Evolutionary conservation across 1,140 invertebrate species (phyloP).

Genomic region (Heliconius nattereri): DNA sequence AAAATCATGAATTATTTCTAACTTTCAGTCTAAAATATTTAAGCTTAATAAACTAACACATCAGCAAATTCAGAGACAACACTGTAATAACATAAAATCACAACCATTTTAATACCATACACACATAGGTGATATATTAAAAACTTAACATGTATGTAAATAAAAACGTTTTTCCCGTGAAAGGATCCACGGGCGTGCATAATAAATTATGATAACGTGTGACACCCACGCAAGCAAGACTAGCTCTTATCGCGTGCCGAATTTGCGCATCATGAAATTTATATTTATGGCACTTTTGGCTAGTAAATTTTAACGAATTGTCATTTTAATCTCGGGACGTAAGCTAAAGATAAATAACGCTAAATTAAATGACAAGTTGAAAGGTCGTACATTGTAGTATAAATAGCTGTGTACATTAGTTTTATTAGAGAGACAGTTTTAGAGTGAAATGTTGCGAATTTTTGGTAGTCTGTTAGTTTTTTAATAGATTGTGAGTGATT

Average conservation of each 20-base stretch:
- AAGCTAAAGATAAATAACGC: slow-evolving; percentile 45
- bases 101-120: neutral
- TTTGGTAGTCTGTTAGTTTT: neutral
- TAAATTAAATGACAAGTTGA: slow-evolving; percentile 11
- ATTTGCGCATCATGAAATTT: slow-evolving; percentile 48
- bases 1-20: no score
- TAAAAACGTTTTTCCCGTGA: slow-evolving; percentile 39
- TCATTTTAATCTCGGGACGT: slow-evolving; percentile 47
- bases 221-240: slow-evolving; percentile 44
- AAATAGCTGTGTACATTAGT: slow-evolving; percentile 6
- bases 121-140: slow-evolving; percentile 11
- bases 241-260: slow-evolving; percentile 48
- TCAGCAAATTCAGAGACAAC: slow-evolving; percentile 13
- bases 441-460: neutral
- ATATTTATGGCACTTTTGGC: slow-evolving; percentile 44
- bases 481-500: neutral
- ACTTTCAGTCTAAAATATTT: no score
- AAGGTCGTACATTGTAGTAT: neutral
- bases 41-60: neutral
- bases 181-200: slow-evolving; percentile 43
- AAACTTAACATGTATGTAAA: slow-evolving; percentile 33
- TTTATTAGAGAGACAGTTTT: neutral
- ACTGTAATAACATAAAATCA: neutral
- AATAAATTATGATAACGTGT: slow-evolving; percentile 58
- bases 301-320: slow-evolving; percentile 52